These are phyloP conservation scores for Athene noctua DNA, from an alignment of 2,113 vertebrate species.

Conservation along the genomic window DNA sequence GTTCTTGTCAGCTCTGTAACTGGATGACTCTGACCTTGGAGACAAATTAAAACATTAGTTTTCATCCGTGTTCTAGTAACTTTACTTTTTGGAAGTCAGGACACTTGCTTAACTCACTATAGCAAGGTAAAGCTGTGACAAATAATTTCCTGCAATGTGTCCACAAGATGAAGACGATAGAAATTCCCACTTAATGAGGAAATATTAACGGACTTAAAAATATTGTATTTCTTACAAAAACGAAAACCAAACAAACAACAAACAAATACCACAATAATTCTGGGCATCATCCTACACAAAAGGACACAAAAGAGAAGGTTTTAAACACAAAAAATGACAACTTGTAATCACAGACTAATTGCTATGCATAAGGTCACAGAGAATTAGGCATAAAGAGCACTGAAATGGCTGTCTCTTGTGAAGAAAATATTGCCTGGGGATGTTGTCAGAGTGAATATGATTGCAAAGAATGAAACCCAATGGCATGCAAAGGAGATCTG, in stretches of 20 bases:
- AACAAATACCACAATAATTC: neutral
- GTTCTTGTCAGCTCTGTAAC: neutral
- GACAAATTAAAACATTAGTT: neutral
- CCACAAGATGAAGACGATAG: neutral
- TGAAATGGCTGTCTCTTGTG: neutral
- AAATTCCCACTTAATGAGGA: neutral
- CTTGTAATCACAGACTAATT: neutral
- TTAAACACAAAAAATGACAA: neutral
- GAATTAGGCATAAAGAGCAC: neutral
- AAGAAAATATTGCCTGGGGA: neutral
- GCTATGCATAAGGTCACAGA: neutral
- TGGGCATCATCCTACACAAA: neutral
- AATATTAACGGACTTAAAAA: neutral
- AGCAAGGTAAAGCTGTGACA: neutral
- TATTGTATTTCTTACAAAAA: neutral
- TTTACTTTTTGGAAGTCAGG: neutral
- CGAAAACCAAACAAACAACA: neutral
- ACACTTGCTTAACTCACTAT: neutral
- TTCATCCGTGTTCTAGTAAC: neutral
- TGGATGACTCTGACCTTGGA: neutral
- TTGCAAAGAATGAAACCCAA: neutral
- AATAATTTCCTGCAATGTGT: neutral
- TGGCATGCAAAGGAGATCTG: neutral
- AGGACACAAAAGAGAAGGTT: rapidly evolving
- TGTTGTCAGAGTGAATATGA: neutral